A percentile compares a stretch with the other conserved stretches of the same genome.
These are phyloP conservation scores for Lateolabrax maculatus DNA, from an alignment of 2,797 vertebrate genomes.

Conservation along the genomic window DNA sequence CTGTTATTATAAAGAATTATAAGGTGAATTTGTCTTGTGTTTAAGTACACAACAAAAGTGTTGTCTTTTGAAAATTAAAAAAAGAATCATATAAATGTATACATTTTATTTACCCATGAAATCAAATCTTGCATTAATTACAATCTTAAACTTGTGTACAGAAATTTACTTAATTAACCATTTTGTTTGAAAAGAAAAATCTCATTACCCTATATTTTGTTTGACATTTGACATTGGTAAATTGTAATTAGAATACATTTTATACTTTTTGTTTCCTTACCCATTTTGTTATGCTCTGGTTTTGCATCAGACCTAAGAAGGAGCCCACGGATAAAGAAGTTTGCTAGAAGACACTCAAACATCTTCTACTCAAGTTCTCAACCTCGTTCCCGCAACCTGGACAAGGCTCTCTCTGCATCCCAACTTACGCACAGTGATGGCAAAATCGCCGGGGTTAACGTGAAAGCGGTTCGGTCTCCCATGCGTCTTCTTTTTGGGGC, in stretches of 20 bases:
- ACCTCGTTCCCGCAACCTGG: slow-evolving; percentile 86
- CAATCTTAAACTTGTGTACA: neutral
- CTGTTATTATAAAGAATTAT: neutral
- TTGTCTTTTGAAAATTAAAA: neutral
- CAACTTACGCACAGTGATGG: slow-evolving; percentile 70
- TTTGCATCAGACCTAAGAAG: slow-evolving; percentile 85
- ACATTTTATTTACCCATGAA: neutral
- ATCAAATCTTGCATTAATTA: neutral
- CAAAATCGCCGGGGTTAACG: slow-evolving; percentile 59
- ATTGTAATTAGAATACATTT: neutral
- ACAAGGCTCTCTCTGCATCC: slow-evolving; percentile 79
- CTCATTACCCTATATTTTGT: no score
- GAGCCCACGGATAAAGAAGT: slow-evolving; percentile 92
- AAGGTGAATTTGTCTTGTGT: slow-evolving; percentile 5
- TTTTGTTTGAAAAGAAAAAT: no score
- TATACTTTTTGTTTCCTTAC: neutral
- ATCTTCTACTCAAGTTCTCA: slow-evolving; percentile 88
- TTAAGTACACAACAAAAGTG: neutral
- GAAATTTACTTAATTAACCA: neutral
- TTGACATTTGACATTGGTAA: neutral
- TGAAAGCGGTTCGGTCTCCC: slow-evolving; percentile 85
- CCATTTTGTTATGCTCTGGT: neutral
- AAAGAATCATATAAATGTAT: neutral
- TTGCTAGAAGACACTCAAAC: slow-evolving; percentile 86
- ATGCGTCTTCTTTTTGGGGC: slow-evolving; percentile 94